A percentile compares a stretch with the other conserved stretches of the same genome.
These are phyloP conservation scores for Dissostichus mawsoni DNA, from an alignment of 2,113 vertebrate genomes.

Conservation along the genomic window DNA sequence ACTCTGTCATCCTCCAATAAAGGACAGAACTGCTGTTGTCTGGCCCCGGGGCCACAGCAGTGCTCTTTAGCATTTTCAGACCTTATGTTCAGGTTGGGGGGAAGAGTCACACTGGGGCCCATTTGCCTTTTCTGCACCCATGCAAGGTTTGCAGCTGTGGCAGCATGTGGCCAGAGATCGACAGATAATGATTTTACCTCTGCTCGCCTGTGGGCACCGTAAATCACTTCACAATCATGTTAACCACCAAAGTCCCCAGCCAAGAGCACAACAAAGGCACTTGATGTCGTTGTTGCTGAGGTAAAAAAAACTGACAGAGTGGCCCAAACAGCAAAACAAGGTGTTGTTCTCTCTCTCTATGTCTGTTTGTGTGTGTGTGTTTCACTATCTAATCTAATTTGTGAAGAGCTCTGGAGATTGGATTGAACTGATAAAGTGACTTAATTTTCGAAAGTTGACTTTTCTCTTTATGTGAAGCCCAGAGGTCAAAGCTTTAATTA, in stretches of 20 bases:
- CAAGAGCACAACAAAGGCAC: conserved; percentile 67
- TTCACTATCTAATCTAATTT: conserved; percentile 71
- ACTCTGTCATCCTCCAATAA: conserved; percentile 53
- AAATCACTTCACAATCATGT: conserved; percentile 76
- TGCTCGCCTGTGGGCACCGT: conserved; percentile 58
- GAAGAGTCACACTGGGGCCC: conserved; percentile 46
- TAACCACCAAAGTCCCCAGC: conserved; percentile 65
- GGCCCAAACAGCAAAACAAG: conserved; percentile 43
- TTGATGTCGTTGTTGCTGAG: conserved; percentile 69
- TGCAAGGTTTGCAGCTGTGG: conserved; percentile 58
- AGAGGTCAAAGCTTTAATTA: conserved; percentile 42
- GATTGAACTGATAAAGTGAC: conserved; percentile 82
- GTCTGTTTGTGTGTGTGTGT: conserved; percentile 4
- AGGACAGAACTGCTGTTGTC: conserved; percentile 34
- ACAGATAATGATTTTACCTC: conserved; percentile 77
- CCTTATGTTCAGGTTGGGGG: conserved; percentile 36
- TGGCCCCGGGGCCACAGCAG: conserved; percentile 65
- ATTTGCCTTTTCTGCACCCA: conserved; percentile 51
- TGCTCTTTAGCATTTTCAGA: conserved; percentile 83
- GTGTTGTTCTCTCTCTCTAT: conserved; percentile 27
- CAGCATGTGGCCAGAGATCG: conserved; percentile 66
- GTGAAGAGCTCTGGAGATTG: conserved; percentile 69
- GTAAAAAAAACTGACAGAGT: conserved; percentile 34
- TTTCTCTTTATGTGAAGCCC: conserved; percentile 65
- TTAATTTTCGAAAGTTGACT: conserved; percentile 78